phyloP scores from a whole-genome alignment of 2,888 invertebrate species.

The Achlya flavicornis region DNA sequence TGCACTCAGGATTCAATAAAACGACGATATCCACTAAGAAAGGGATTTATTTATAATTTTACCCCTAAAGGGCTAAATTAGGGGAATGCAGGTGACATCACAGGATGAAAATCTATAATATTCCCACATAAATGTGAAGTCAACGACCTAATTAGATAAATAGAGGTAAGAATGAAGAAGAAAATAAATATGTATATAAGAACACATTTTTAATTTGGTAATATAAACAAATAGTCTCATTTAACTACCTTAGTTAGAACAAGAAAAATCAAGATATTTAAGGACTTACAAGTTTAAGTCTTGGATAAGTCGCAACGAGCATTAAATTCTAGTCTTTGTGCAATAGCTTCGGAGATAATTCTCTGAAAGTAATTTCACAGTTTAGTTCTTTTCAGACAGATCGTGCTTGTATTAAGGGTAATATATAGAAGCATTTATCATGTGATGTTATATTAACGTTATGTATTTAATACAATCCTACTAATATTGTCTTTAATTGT shows the following conservation, averaged over 20 bases:
- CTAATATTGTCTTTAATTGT: no score
- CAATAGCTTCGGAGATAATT: constrained; percentile 61
- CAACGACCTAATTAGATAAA: no score
- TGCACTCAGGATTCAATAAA: no score
- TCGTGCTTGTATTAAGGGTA: constrained; percentile 20
- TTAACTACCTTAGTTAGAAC: constrained; percentile 26
- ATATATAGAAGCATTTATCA: not conserved
- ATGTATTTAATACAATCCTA: not conserved
- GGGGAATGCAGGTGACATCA: no score
- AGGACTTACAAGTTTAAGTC: constrained; percentile 55
- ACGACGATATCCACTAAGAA: no score
- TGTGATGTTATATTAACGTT: not conserved
- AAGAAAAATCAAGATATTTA: constrained; percentile 44
- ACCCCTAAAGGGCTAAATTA: no score
- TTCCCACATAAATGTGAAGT: no score
- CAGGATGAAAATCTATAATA: no score
- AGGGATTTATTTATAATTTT: no score
- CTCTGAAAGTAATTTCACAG: constrained; percentile 50
- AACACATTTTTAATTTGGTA: constrained; percentile 14
- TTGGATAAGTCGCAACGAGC: constrained; percentile 51
- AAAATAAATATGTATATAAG: no score
- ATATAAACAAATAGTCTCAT: constrained; percentile 14
- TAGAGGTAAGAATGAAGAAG: no score
- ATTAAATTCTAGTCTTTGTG: constrained; percentile 71
- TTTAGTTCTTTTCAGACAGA: constrained; percentile 37